phyloP scores from a whole-genome alignment of 2,888 invertebrate genomes.

The Clepsis dumicolana region DNA sequence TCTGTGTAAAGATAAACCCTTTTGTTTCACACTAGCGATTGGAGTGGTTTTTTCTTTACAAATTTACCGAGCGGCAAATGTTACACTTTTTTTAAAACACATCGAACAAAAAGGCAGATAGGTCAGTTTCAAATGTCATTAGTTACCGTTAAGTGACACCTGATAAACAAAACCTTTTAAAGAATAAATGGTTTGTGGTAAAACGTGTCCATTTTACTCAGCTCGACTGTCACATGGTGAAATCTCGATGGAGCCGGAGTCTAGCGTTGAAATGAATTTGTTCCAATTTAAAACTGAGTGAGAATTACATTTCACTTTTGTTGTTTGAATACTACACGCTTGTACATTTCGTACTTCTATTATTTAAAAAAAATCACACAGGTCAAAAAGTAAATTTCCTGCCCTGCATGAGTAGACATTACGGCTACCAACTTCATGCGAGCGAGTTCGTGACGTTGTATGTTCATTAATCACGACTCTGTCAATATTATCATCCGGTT shows the following conservation, averaged over 20 bases:
- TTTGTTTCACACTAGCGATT: conserved; percentile 19
- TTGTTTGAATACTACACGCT: background rate
- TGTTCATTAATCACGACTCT: conserved; percentile 69
- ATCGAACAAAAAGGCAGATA: conserved; percentile 11
- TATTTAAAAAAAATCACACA: background rate
- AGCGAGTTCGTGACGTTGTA: conserved; percentile 15
- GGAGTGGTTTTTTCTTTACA: conserved; percentile 5
- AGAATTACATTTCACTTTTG: conserved; percentile 21
- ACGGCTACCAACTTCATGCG: background rate
- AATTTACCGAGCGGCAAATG: conserved; percentile 14
- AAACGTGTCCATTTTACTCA: conserved; percentile 28
- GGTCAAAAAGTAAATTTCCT: background rate
- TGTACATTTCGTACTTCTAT: background rate
- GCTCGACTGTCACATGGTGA: conserved; percentile 21
- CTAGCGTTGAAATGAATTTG: conserved; percentile 34
- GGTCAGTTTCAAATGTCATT: conserved; percentile 40
- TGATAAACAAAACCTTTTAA: conserved; percentile 41
- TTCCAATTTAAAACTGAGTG: conserved; percentile 17
- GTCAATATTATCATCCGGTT: conserved; percentile 76
- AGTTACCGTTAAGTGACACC: conserved; percentile 41
- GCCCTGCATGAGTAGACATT: conserved; percentile 1
- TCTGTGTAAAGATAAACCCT: conserved; percentile 15
- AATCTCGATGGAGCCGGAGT: conserved; percentile 11
- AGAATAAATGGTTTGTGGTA: conserved; percentile 27
- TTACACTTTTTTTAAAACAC: conserved; percentile 20